Evolutionary conservation across 1,140 invertebrate species (phyloP), one percentile per base, ranked within the genome.

Genomic region (Drosophila prosaltans): DNA sequence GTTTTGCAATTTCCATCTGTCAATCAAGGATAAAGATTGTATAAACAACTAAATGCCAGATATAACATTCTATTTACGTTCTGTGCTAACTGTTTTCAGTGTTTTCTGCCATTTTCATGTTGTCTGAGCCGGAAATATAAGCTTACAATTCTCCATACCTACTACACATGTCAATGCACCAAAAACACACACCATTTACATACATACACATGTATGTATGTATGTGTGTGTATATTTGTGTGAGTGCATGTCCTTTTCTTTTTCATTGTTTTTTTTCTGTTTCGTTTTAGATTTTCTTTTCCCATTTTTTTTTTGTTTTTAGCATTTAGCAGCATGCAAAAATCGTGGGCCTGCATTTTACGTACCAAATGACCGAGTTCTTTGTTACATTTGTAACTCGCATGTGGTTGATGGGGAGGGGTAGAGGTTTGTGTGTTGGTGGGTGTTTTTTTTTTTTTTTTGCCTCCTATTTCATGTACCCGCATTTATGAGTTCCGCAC

Each of bases 321-420:
- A 72, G 66, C 78, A 88, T 83, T 88, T 82, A 86, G 70, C 76
- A 78, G 80, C 76, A 65, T 68, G 75, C 69, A 65, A 48, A 72
- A 70, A 74, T 59, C 67, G 72, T 64, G 75, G 54, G 78, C 65
- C 67, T 78, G 66, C 78, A 69, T 78, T 85, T 78, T 81, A 82
- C 58, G 72, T 43, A 77, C 80, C 80, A 81, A 88, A 83, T 89
- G 83, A 88, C 83, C 84, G 80, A 83, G 84, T 83, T 88, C 73
- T 78, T 78, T 74, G 70, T 75, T 81, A 78, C 72, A 81, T 70
- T 74, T 73, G 72, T 59, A 74, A 65, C 48, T 65, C 40, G 26
- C 66, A 36, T 45, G 51, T 51, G 65, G 60, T 54, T 51, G 54
- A 45, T 26, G 45, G 55, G n/a, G 59, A 30, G 8, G 41, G 60